These are phyloP conservation scores for Sylvia atricapilla DNA, from an alignment of 2,113 vertebrate species.

Conservation along the genomic window DNA sequence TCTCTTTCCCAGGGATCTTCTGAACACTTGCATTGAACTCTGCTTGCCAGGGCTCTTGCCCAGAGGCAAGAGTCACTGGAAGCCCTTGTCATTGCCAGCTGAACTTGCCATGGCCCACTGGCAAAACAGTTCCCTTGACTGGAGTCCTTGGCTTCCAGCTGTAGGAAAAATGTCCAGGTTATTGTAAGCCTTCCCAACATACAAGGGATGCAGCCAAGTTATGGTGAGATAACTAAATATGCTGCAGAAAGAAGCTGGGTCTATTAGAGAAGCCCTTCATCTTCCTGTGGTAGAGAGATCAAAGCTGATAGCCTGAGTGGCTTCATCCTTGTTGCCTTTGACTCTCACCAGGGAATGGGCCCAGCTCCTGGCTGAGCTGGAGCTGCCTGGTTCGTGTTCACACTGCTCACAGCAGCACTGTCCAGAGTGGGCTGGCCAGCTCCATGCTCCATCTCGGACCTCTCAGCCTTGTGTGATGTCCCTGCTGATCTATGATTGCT, in stretches of 20 bases:
- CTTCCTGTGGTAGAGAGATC: accelerated
- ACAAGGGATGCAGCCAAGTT: neutral
- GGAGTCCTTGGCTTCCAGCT: neutral
- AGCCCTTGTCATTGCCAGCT: neutral
- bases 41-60: neutral
- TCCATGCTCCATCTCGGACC: neutral
- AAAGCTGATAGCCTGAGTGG: neutral
- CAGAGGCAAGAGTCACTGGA: neutral
- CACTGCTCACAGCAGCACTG: neutral
- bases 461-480: accelerated
- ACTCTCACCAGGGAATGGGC: neutral
- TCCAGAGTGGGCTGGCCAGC: accelerated
- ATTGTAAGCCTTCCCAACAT: neutral
- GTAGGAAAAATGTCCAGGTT: neutral
- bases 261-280: neutral
- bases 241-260: neutral
- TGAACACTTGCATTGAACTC: neutral
- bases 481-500: neutral
- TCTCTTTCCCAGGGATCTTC: neutral
- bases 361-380: neutral
- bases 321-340: neutral
- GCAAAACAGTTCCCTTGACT: neutral
- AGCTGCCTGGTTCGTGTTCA: no score
- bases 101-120: neutral
- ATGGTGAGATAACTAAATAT: neutral